Evolutionary conservation across 2,797 vertebrate species (phyloP), one percentile per base, ranked within the genome.

Genomic region (Phrynocephalus forsythii): DNA sequence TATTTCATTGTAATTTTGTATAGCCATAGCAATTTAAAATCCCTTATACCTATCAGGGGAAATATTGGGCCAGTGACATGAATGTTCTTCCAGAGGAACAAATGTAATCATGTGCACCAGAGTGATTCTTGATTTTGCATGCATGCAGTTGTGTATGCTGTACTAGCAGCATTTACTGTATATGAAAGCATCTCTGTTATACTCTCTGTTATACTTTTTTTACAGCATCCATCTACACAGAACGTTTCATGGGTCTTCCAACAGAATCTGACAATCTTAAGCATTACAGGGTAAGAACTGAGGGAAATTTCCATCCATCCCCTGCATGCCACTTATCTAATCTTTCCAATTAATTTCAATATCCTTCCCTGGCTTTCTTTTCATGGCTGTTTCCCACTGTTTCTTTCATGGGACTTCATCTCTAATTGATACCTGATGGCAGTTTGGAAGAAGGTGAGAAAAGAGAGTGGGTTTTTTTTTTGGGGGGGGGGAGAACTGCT

Each of bases 201-300:
- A 30, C 88, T 91, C 30, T 91, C 91, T 44, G 38, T 44, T 44
- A 44, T 44, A 44, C 38, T 44, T 44, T 44, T 89, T 92, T 96
- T 90, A 2, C 90, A 97, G 97, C 97, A 6, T 97, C 96, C 0
- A 96, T 97, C 93, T 97, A 97, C 91, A 97, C 97, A 2, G 97
- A 97, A 88, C 88, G 96, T 89, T 97, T 97, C 94, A 97, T 97
- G 97, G 97, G 97, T 88, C 95, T 97, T 89, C 97, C 97, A 85
- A 93, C 95, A 88, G 92, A 97, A 83, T 95, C 96, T 0, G 97
- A 97, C 92, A 97, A 97, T 91, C 96, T 97, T 68, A 90, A 95
- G 63, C 96, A 97, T 93, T 97, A 97, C 88, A 96, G 95, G 95
- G 97, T 97, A 92, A 97, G 96, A 86, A 83, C 90, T 84, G 88